Conservation (phyloP, 2,888 invertebrate genomes). For the Sepiola atlantica region DNA sequence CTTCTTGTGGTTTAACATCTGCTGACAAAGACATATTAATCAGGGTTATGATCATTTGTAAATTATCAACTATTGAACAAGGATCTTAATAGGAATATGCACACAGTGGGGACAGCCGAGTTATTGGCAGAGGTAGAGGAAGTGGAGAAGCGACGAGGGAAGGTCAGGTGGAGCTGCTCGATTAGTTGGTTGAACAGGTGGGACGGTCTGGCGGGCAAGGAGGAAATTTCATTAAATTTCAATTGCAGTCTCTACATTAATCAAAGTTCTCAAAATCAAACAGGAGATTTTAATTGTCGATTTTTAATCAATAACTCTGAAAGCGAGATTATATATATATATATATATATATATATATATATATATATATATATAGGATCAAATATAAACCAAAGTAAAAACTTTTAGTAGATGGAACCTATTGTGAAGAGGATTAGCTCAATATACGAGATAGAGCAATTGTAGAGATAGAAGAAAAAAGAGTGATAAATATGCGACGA, state of each 20-base stretch:
- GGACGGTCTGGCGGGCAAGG: too few relatives aligned
- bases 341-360: neutral
- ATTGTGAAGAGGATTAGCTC: too few relatives aligned
- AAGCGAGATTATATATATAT: neutral
- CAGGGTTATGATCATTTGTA: constrained; percentile 32
- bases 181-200: too few relatives aligned
- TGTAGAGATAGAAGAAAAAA: too few relatives aligned
- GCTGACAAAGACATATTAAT: constrained; percentile 19
- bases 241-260: neutral
- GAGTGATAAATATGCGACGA: too few relatives aligned
- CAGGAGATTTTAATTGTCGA: neutral
- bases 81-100: neutral
- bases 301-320: neutral
- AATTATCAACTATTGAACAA: constrained; percentile 32
- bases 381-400: too few relatives aligned
- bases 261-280: neutral
- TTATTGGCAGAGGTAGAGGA: neutral
- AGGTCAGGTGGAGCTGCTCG: too few relatives aligned
- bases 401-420: too few relatives aligned
- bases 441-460: too few relatives aligned
- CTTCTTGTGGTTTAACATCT: neutral
- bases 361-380: neutral
- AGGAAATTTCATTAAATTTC: neutral
- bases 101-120: neutral
- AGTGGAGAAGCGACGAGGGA: neutral